Conservation (phyloP, 2,888 invertebrate species). For the Corythucha ciliata region DNA sequence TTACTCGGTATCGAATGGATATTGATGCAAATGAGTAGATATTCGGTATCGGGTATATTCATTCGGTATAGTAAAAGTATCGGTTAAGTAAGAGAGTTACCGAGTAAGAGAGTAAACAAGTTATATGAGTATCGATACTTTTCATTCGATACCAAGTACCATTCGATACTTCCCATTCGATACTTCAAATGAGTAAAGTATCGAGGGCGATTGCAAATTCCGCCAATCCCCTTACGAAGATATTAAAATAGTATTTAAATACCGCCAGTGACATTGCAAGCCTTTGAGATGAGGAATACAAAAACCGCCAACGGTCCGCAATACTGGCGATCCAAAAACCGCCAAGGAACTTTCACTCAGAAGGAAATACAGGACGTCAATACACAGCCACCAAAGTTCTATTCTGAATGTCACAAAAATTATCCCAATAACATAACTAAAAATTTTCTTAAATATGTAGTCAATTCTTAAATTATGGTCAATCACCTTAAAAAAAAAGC, state of each 20-base stretch:
- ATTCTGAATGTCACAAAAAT: not conserved
- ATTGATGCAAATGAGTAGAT: too few species aligned
- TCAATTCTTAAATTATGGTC: not conserved
- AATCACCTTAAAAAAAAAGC: too few species aligned
- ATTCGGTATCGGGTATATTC: too few species aligned
- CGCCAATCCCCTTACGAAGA: not conserved
- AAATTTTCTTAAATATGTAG: not conserved
- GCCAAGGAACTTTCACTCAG: not conserved
- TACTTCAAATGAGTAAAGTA: too few species aligned
- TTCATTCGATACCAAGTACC: too few species aligned
- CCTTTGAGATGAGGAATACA: not conserved
- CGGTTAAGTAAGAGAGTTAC: too few species aligned
- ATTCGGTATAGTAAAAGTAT: too few species aligned
- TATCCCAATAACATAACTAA: too few species aligned
- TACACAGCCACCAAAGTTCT: not conserved
- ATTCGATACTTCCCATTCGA: too few species aligned
- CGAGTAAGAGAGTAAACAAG: too few species aligned
- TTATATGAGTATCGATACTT: too few species aligned
- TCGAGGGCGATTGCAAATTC: not conserved
- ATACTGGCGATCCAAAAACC: not conserved
- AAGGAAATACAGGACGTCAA: not conserved
- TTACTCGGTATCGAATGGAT: too few species aligned
- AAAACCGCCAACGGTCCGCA: not conserved
- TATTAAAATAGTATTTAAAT: not conserved
- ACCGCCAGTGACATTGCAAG: not conserved